Evolutionary conservation across 1,140 invertebrate species (phyloP).

Genomic region (Acromyrmex heyeri): DNA sequence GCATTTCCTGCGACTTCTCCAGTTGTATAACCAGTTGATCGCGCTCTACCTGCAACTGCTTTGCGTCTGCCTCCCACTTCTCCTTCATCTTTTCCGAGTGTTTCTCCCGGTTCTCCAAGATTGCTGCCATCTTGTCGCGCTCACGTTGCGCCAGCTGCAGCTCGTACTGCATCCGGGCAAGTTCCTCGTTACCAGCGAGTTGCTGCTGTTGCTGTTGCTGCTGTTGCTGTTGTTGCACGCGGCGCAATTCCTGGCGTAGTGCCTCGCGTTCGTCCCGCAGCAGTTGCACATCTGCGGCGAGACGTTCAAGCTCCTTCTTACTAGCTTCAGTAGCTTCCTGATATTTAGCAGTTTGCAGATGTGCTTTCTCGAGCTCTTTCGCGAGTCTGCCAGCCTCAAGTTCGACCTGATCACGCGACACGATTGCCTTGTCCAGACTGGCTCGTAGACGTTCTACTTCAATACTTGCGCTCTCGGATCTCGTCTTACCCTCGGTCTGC

Average conservation of each 20-base stretch:
- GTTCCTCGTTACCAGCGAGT: constrained; percentile 86
- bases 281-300: constrained; percentile 92
- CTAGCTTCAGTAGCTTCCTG: constrained; percentile 93
- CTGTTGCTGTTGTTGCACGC: constrained; percentile 89
- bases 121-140: constrained; percentile 91
- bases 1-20: constrained; percentile 96
- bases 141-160: constrained; percentile 90
- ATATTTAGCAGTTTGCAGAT: constrained; percentile 93
- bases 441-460: constrained; percentile 95
- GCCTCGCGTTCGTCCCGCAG: constrained; percentile 93
- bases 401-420: constrained; percentile 93
- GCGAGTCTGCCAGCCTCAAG: constrained; percentile 93
- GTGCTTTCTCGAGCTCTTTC: constrained; percentile 95
- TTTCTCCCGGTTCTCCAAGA: constrained; percentile 91
- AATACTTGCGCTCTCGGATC: constrained; percentile 86
- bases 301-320: constrained; percentile 93
- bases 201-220: constrained; percentile 91
- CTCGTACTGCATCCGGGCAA: constrained; percentile 90
- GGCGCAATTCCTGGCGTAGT: constrained; percentile 89
- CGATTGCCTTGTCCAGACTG: constrained; percentile 94
- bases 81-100: constrained; percentile 93
- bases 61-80: constrained; percentile 94
- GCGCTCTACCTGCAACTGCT: constrained; percentile 93
- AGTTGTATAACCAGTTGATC: constrained; percentile 95
- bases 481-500: constrained; percentile 86